Evolutionary conservation across 2,113 vertebrate species (phyloP), one percentile per base, ranked within the genome.

Genomic region (Gymnorhina tibicen): DNA sequence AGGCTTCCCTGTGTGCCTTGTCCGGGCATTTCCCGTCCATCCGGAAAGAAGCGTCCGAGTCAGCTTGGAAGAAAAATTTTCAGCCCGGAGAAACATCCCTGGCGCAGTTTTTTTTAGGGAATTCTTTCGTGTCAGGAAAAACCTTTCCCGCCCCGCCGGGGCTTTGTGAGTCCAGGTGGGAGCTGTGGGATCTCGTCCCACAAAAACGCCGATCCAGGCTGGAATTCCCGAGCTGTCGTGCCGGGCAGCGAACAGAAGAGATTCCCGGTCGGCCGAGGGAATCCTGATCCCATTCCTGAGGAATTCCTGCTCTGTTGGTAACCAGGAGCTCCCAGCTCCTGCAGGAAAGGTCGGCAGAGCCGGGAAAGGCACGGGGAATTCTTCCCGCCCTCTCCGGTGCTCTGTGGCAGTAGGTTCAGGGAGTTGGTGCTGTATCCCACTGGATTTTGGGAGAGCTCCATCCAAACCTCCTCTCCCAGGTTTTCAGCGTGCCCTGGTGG

Each of bases 401-500:
- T 50, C 81, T 20, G 70, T 16, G 78, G 78, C 12, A 2, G 68
- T 26, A 18, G 41, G 8, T 30, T 77, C 68, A 23, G 53, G 69
- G 20, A 44, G 8, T 5, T 28, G 35, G 1, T 23, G 50, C 75
- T 35, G 42, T 0, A 2, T n/a, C 69, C 44, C 55, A 1, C 26
- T 2, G 30, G 39, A 28, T 63, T 49, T 56, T 3, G 15, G 83
- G 79, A 80, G 41, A 80, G 5, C 28, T 6, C 1, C 7, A 8
- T 8, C 69, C 13, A 4, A 76, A 44, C 21, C 8, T 68, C 64
- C 39, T 67, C 35, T 42, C 52, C 70, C 14, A 0, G 1, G 7
- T 35, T 63, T 13, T 6, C 47, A 13, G 7, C 7, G 0, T 10
- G 21, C 46, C 9, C 3, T 3, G 63, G 3, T 0, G 8, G 1